Conservation (phyloP, 2,888 invertebrate species). For the Reticulitermes lucifugus region DNA sequence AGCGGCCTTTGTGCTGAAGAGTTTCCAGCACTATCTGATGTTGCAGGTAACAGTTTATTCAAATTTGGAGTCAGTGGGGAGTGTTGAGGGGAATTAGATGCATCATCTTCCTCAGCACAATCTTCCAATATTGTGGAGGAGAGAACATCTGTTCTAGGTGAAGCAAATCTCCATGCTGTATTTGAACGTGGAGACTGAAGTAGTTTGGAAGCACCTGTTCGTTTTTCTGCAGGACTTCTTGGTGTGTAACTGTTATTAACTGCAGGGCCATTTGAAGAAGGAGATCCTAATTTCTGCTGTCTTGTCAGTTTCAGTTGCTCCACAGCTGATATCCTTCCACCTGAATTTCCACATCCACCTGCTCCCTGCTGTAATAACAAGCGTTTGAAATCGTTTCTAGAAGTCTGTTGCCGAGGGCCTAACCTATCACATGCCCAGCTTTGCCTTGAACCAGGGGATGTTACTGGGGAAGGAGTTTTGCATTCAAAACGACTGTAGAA, state of each 20-base stretch:
- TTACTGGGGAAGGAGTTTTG: constrained; percentile 26
- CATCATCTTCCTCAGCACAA: constrained; percentile 82
- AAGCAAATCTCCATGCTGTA: constrained; percentile 75
- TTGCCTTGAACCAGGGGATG: constrained; percentile 60
- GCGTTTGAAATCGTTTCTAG: constrained; percentile 86
- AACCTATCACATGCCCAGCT: constrained; percentile 63
- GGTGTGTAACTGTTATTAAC: constrained; percentile 62
- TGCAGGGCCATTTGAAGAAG: constrained; percentile 55
- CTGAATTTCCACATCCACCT: constrained; percentile 61
- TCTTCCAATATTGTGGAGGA: constrained; percentile 90
- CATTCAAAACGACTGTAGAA: constrained; percentile 45
- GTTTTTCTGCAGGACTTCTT: constrained; percentile 75
- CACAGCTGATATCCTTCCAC: constrained; percentile 77
- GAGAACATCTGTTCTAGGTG: constrained; percentile 83
- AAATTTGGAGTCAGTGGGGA: neutral
- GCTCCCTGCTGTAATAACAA: constrained; percentile 80
- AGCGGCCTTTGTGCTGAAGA: constrained; percentile 30
- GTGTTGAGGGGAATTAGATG: constrained; percentile 55
- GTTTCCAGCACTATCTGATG: constrained; percentile 5
- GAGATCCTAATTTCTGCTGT: constrained; percentile 59
- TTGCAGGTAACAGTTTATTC: neutral
- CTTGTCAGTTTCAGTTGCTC: constrained; percentile 78
- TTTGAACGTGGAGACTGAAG: constrained; percentile 70
- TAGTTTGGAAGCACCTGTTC: constrained; percentile 65
- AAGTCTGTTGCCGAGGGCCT: constrained; percentile 72